These are phyloP conservation scores for Bugula neritina DNA, from an alignment of 2,888 invertebrate genomes.

Conservation along the genomic window DNA sequence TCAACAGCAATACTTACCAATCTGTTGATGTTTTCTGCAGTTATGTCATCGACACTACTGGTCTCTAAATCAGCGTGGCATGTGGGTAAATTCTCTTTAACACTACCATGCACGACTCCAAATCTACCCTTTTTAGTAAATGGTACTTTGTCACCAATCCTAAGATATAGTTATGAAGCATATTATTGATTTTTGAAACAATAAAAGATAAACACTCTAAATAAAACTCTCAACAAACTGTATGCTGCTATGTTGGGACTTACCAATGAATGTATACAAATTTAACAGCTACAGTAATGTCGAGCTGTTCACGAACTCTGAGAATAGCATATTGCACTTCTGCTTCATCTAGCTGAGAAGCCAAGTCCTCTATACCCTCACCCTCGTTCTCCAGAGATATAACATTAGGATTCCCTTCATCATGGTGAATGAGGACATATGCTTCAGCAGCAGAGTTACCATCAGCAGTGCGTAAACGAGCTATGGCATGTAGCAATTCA, in stretches of 20 bases:
- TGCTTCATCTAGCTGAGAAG: slow-evolving; percentile 34
- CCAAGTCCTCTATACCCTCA: slow-evolving; percentile 35
- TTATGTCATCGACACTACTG: slow-evolving; percentile 41
- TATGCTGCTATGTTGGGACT: too few relatives aligned
- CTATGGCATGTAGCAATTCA: neutral
- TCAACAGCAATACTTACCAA: slow-evolving; percentile 11
- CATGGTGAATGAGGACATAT: slow-evolving; percentile 42
- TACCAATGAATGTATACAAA: slow-evolving; percentile 52
- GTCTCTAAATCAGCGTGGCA: slow-evolving; percentile 45
- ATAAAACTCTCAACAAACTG: too few relatives aligned
- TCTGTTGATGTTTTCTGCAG: slow-evolving; percentile 39
- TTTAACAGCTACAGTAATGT: slow-evolving; percentile 49
- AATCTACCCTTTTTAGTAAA: slow-evolving; percentile 45
- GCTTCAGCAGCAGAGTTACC: slow-evolving; percentile 27
- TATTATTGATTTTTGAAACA: too few relatives aligned
- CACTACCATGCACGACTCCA: slow-evolving; percentile 48
- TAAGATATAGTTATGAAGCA: slow-evolving; percentile 33
- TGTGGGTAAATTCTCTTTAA: slow-evolving; percentile 42
- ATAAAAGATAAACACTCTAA: too few relatives aligned
- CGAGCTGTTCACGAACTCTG: slow-evolving; percentile 44
- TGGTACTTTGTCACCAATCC: slow-evolving; percentile 48
- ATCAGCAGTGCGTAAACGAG: neutral
- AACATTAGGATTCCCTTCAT: slow-evolving; percentile 41
- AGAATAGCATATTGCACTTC: slow-evolving; percentile 45
- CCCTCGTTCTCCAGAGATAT: slow-evolving; percentile 37